Conservation (phyloP, 2,113 vertebrate genomes). For the Hemiscyllium ocellatum region DNA sequence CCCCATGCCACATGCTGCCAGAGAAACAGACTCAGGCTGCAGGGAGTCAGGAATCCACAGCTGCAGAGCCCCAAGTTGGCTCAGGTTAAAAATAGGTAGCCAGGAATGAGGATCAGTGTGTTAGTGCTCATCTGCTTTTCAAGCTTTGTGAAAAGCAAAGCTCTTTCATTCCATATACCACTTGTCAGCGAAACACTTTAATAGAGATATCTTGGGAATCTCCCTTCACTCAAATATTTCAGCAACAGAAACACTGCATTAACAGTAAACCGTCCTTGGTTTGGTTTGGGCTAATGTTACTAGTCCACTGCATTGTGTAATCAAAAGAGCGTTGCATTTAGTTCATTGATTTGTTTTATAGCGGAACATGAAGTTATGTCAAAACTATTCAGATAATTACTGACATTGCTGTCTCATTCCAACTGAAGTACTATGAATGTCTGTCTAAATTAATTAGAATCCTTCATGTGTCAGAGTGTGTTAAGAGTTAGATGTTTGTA, state of each 20-base stretch:
- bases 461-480: not conserved
- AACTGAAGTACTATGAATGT: not conserved
- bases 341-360: not conserved
- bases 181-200: conserved; percentile 3
- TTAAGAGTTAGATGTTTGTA: not conserved
- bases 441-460: not conserved
- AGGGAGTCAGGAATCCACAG: conserved; percentile 27
- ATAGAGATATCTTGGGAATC: not conserved
- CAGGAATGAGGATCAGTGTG: not conserved
- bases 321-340: not conserved
- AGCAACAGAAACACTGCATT: not conserved
- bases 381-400: not conserved
- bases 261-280: not conserved
- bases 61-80: conserved; percentile 7
- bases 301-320: not conserved
- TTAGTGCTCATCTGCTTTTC: conserved; percentile 19
- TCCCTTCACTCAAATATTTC: conserved; percentile 30
- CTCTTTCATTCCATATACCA: not conserved
- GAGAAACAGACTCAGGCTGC: not conserved
- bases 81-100: conserved; percentile 9
- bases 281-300: not conserved
- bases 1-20: conserved; percentile 15
- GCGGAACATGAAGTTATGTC: not conserved
- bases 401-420: not conserved
- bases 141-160: not conserved